Evolutionary conservation across 1,140 invertebrate species (phyloP).

Genomic region (Armadillidium nasatum): DNA sequence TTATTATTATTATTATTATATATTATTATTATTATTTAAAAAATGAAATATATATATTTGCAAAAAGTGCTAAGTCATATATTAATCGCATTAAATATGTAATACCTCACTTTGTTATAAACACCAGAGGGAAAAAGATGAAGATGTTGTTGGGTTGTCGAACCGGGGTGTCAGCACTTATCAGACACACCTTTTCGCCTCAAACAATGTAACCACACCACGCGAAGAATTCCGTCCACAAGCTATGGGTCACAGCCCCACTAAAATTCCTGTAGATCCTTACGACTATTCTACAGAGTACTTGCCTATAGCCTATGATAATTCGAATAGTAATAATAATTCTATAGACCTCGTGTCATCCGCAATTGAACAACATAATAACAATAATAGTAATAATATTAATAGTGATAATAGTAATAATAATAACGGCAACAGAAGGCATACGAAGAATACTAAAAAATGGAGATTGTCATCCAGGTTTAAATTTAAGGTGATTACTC

Average conservation of each 20-base stretch:
- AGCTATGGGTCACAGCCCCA: no score
- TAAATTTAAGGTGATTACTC: background rate
- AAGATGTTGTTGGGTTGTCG: background rate
- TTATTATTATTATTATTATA: background rate
- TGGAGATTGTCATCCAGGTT: background rate
- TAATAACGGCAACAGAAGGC: no score
- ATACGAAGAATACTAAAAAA: conserved; percentile 5
- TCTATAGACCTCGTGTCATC: no score
- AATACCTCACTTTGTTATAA: background rate
- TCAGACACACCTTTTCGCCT: background rate
- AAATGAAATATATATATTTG: background rate
- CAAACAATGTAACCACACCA: no score
- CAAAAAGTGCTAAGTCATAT: background rate
- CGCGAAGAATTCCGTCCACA: no score
- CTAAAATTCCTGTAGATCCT: no score
- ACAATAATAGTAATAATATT: no score
- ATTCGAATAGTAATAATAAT: no score
- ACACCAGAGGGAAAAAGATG: background rate
- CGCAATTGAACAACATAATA: no score
- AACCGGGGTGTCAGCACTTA: background rate
- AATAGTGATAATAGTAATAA: no score
- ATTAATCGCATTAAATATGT: background rate
- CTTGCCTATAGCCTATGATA: no score
- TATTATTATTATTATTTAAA: background rate
- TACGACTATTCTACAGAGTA: no score